A percentile compares a stretch with the other conserved stretches of the same genome.
Conservation (phyloP, 2,113 vertebrate genomes). For the Amblyornis subalaris region DNA sequence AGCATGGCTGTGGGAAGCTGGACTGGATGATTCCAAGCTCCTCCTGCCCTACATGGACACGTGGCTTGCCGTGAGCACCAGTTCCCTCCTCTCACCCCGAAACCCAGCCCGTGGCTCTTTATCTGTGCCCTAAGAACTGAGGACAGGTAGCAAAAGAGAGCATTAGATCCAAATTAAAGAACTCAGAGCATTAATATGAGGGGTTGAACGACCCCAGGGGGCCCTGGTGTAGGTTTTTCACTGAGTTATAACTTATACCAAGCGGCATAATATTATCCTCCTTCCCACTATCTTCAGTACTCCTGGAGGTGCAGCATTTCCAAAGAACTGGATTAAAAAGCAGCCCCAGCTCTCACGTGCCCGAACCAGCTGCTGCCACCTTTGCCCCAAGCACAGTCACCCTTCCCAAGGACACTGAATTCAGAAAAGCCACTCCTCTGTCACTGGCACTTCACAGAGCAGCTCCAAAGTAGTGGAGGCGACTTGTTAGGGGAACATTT, state of each 20-base stretch:
- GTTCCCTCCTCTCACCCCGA: not conserved
- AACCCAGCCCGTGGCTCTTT: not conserved
- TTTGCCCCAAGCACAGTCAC: not conserved
- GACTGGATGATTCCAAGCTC: fast-evolving
- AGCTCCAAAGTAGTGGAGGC: not conserved
- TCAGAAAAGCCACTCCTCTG: not conserved
- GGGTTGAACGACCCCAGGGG: not conserved
- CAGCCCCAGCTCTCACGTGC: not conserved
- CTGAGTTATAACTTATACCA: not conserved
- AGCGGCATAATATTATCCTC: not conserved
- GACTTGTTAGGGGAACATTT: not conserved
- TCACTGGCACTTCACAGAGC: not conserved
- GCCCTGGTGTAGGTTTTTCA: not conserved
- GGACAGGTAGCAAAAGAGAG: not conserved
- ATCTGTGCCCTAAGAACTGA: not conserved
- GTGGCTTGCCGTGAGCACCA: not conserved
- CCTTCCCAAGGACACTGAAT: not conserved
- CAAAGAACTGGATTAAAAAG: not conserved
- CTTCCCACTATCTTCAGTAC: not conserved
- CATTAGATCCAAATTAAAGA: not conserved
- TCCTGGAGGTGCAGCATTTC: not conserved
- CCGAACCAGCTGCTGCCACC: not conserved
- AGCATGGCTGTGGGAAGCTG: fast-evolving
- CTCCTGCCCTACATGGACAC: fast-evolving
- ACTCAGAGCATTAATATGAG: not conserved